Base-by-base conservation (phyloP, 2,113 vertebrate species). In the Psophia crepitans region DNA sequence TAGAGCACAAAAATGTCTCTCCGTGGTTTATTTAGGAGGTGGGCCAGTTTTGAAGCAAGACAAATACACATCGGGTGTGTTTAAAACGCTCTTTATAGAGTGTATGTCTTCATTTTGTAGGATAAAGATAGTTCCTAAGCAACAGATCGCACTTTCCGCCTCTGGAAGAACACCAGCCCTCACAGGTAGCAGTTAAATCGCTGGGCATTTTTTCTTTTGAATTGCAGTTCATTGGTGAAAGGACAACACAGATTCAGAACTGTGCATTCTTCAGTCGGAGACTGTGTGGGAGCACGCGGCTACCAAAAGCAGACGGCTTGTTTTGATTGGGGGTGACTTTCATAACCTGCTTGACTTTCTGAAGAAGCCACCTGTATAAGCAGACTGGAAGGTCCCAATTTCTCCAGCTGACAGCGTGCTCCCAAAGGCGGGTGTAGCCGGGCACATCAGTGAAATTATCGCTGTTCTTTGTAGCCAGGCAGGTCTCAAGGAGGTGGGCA, bases 101-200 rank as follows among this genome's bases (percentile, higher is more conserved):
- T 0, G 0, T 15, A 32, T 0, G 0, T 37, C 83, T 88, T 88
- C 54, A 4, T 85, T 85, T 32, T 39, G 71, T 35, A 20, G 68
- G 60, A 58, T 43, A 10, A 43, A 68, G 88, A 83, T 96, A 92
- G 95, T 96, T 97, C 65, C 96, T 96, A 96, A 96, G 96, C 95
- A 96, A 96, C 97, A 56, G 73, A 21, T 6, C 33, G 65, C 56
- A 56, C 58, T 87, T 82, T 28, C 81, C 91, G 84, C 61, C 33
- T 28, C 5, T 12, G 84, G 39, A 75, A 89, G 51, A 78, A 39
- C 54, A 33, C n/a, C 2, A 4, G 26, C 63, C 60, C 44, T 69
- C 71, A 5, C 54, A 2, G 57, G 81, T 53, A 71, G 84, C 60
- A 0, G 4, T 61, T 56, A 73, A 91, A 94, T 77, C 27, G 78